A percentile compares a stretch with the other conserved stretches of the same genome.
phyloP scores from a whole-genome alignment of 1,140 invertebrate genomes.

The Helicorthomorpha holstii region DNA sequence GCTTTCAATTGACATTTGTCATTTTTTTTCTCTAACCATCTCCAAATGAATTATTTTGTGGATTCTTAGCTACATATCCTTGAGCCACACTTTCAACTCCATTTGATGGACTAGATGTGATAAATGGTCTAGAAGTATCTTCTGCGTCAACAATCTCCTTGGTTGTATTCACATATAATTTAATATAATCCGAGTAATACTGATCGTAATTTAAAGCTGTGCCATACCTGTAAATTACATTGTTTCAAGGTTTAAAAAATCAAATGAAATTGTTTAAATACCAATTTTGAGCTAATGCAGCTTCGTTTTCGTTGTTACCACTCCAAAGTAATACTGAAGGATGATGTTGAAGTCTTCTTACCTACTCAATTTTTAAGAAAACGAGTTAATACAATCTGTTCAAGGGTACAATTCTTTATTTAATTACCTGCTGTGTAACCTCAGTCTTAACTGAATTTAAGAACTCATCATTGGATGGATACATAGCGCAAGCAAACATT shows the following conservation, averaged over 20 bases:
- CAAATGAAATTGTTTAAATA: conserved; percentile 12
- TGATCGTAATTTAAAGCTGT: not conserved
- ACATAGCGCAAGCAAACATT: conserved; percentile 95
- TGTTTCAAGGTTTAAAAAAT: not conserved
- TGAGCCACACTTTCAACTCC: conserved; percentile 54
- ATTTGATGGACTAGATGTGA: conserved; percentile 85
- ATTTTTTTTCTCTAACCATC: conserved; percentile 48
- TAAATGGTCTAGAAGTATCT: conserved; percentile 45
- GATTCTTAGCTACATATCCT: conserved; percentile 56
- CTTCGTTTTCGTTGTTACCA: conserved; percentile 97
- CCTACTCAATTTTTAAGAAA: conserved; percentile 17
- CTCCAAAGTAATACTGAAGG: conserved; percentile 77
- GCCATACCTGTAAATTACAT: not conserved
- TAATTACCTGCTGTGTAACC: conserved; percentile 50
- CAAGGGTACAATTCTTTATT: too few relatives aligned
- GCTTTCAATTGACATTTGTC: too few relatives aligned
- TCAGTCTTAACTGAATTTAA: conserved; percentile 54
- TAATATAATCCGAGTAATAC: conserved; percentile 50
- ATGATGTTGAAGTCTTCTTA: conserved; percentile 68
- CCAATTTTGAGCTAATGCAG: conserved; percentile 67
- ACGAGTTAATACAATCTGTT: not conserved
- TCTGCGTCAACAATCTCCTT: conserved; percentile 40
- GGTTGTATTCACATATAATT: conserved; percentile 67
- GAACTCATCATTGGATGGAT: conserved; percentile 59
- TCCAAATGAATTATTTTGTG: conserved; percentile 61